phyloP scores from a whole-genome alignment of 2,113 vertebrate species.

The Bolborhynchus lineola region DNA sequence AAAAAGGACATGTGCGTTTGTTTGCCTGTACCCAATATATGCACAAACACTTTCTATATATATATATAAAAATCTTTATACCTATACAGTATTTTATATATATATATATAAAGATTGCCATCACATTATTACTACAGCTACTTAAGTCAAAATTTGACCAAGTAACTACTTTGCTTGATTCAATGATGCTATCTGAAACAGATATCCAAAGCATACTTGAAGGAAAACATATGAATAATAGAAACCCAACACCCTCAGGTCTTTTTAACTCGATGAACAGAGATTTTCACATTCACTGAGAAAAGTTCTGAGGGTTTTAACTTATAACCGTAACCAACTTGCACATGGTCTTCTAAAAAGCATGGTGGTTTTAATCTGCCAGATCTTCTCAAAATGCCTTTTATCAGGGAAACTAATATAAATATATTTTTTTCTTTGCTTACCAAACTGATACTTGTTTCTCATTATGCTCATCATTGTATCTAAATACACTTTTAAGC shows the following conservation, averaged over 20 bases:
- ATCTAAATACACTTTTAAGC: conserved; percentile 66
- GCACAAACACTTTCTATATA: conserved; percentile 45
- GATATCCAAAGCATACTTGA: conserved; percentile 55
- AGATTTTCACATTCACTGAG: conserved; percentile 29
- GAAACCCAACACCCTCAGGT: neutral
- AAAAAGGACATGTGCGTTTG: conserved; percentile 63
- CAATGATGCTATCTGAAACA: conserved; percentile 49
- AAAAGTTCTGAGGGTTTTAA: conserved; percentile 27
- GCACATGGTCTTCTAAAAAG: conserved; percentile 28
- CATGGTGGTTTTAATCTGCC: conserved; percentile 21
- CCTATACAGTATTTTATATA: conserved; percentile 38
- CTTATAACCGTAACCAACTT: conserved; percentile 35
- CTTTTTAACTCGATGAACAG: neutral
- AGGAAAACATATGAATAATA: conserved; percentile 24
- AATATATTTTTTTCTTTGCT: conserved; percentile 26
- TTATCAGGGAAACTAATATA: conserved; percentile 63
- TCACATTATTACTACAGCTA: conserved; percentile 76
- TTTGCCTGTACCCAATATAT: conserved; percentile 62
- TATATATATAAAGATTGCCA: conserved; percentile 80
- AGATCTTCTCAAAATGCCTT: conserved; percentile 58
- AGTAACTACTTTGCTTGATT: conserved; percentile 61
- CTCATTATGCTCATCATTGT: conserved; percentile 64
- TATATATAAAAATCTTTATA: conserved; percentile 59
- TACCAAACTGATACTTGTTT: conserved; percentile 64
- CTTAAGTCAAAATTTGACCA: conserved; percentile 67